Conservation (phyloP, 2,888 invertebrate species). For the Leptarthrus brevirostris region DNA sequence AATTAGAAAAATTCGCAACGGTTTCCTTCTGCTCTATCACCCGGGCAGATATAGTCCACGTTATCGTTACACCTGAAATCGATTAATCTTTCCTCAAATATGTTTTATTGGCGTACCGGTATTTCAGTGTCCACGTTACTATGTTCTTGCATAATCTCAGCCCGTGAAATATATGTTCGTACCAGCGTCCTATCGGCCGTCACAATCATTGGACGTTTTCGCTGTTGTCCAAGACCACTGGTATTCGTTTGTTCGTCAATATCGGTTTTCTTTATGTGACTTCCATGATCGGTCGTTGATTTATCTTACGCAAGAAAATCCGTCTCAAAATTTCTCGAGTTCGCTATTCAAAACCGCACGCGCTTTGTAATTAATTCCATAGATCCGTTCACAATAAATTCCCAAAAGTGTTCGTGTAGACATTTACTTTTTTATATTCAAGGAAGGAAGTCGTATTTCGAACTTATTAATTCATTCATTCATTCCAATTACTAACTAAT, state of each 20-base stretch:
- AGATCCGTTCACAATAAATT: no score
- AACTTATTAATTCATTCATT: no score
- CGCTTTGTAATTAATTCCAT: neutral
- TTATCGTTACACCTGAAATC: slow-evolving; percentile 44
- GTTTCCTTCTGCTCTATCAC: slow-evolving; percentile 13
- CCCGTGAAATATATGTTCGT: slow-evolving; percentile 33
- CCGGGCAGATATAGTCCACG: slow-evolving; percentile 3
- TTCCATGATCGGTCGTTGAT: neutral
- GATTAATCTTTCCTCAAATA: slow-evolving; percentile 41
- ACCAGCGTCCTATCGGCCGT: slow-evolving; percentile 27
- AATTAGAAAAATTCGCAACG: slow-evolving; percentile 9
- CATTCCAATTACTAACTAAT: no score
- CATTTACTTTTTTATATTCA: no score
- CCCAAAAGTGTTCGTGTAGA: no score
- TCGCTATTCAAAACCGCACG: neutral
- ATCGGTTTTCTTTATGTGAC: slow-evolving; percentile 25
- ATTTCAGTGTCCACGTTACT: slow-evolving; percentile 2
- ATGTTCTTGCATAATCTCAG: slow-evolving; percentile 29
- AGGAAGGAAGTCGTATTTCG: no score
- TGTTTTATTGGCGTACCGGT: slow-evolving; percentile 29
- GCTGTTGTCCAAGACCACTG: neutral
- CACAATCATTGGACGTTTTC: slow-evolving; percentile 12
- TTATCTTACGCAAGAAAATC: slow-evolving; percentile 21
- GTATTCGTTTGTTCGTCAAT: slow-evolving; percentile 21
- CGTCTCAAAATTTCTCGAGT: slow-evolving; percentile 8